phyloP scores from a whole-genome alignment of 2,113 vertebrate species.

The Morone saxatilis region DNA sequence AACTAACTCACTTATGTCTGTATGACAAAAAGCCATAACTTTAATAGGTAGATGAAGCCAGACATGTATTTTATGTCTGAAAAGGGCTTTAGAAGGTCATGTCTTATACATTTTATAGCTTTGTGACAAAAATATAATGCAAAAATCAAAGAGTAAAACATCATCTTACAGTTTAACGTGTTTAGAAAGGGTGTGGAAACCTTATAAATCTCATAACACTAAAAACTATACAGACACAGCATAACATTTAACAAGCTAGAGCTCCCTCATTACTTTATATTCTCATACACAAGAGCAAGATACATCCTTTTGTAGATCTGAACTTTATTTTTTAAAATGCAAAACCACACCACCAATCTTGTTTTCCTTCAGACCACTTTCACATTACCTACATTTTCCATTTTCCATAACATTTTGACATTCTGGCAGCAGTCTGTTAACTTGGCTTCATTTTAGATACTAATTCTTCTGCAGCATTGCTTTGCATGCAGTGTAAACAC shows the following conservation, averaged over 20 bases:
- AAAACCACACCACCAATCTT: conserved; percentile 27
- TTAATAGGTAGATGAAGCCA: background rate
- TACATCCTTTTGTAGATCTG: background rate
- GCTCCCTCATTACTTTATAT: conserved; percentile 2
- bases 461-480: conserved; percentile 22
- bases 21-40: background rate
- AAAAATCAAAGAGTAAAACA: background rate
- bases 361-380: conserved; percentile 6
- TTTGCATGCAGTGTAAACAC: conserved; percentile 27
- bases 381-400: background rate
- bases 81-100: background rate
- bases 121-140: background rate
- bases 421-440: conserved; percentile 3
- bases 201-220: conserved; percentile 8
- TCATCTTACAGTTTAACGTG: background rate
- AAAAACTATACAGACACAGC: background rate
- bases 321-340: conserved; percentile 2
- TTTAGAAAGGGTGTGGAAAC: background rate
- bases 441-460: conserved; percentile 16
- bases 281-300: background rate
- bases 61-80: background rate
- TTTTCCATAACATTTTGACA: background rate
- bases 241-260: conserved; percentile 26
- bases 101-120: background rate
- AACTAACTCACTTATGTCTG: background rate